Conservation (phyloP, 2,888 invertebrate genomes). For the Cordilura impudica region DNA sequence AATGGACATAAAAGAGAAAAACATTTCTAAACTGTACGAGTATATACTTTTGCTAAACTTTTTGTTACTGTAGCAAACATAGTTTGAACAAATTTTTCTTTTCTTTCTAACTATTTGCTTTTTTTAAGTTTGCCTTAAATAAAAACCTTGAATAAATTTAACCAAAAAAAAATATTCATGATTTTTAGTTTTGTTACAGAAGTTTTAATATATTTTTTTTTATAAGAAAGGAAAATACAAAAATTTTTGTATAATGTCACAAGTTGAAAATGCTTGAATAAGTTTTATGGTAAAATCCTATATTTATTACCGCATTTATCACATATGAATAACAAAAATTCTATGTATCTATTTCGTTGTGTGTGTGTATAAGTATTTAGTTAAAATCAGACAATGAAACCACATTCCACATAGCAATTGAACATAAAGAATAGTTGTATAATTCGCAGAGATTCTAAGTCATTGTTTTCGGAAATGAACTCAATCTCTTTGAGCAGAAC, state of each 20-base stretch:
- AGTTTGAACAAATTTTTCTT: neutral
- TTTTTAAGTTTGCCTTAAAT: neutral
- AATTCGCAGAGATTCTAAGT: no score
- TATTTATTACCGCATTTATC: constrained; percentile 36
- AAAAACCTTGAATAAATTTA: constrained; percentile 40
- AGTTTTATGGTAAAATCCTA: constrained; percentile 32
- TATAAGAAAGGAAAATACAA: neutral
- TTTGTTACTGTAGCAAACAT: neutral
- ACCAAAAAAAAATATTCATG: constrained; percentile 6
- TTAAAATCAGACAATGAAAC: neutral
- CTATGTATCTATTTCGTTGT: no score
- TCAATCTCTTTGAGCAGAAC: no score
- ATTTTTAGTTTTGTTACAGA: neutral
- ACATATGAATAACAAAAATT: neutral
- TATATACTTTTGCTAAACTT: constrained; percentile 39
- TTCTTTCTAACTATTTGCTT: neutral
- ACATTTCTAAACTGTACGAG: constrained; percentile 37
- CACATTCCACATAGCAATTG: no score
- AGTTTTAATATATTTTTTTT: neutral
- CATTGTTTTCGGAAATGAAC: no score
- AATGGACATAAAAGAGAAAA: neutral
- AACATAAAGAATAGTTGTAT: no score
- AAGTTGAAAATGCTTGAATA: constrained; percentile 22
- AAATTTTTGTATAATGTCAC: neutral
- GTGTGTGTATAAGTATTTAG: neutral